phyloP scores from a whole-genome alignment of 1,140 invertebrate species.

The Sycophila sp. region DNA sequence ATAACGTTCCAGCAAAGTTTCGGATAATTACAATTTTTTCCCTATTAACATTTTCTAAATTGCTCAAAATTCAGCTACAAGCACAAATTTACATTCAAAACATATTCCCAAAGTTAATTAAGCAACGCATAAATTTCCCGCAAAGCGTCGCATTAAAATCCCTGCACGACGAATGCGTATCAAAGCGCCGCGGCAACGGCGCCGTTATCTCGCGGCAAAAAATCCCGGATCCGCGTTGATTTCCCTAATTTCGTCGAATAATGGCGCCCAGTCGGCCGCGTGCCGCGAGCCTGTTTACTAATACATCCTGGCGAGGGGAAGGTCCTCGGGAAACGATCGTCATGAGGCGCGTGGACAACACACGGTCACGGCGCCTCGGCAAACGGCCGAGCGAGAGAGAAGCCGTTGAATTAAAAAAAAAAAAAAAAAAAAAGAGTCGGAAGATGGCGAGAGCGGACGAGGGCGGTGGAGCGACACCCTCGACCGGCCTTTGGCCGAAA shows the following conservation, averaged over 20 bases:
- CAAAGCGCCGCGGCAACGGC: neutral
- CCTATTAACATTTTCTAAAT: too few species aligned
- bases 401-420: too few species aligned
- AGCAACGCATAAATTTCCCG: too few species aligned
- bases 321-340: neutral
- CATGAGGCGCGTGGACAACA: neutral
- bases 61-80: too few species aligned
- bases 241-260: constrained; percentile 5
- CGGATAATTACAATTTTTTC: too few species aligned
- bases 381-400: neutral
- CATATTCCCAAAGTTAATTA: too few species aligned
- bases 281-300: constrained; percentile 9
- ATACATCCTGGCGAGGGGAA: neutral
- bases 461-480: neutral
- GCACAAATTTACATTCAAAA: too few species aligned
- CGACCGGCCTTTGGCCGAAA: constrained; percentile 1
- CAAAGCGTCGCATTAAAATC: too few species aligned
- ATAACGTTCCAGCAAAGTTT: too few species aligned
- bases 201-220: neutral
- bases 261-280: neutral
- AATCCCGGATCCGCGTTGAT: neutral
- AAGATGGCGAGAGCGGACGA: neutral
- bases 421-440: too few species aligned
- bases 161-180: too few species aligned
- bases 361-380: neutral